These are phyloP conservation scores for Naja naja DNA, from an alignment of 2,113 vertebrate genomes.

Conservation along the genomic window DNA sequence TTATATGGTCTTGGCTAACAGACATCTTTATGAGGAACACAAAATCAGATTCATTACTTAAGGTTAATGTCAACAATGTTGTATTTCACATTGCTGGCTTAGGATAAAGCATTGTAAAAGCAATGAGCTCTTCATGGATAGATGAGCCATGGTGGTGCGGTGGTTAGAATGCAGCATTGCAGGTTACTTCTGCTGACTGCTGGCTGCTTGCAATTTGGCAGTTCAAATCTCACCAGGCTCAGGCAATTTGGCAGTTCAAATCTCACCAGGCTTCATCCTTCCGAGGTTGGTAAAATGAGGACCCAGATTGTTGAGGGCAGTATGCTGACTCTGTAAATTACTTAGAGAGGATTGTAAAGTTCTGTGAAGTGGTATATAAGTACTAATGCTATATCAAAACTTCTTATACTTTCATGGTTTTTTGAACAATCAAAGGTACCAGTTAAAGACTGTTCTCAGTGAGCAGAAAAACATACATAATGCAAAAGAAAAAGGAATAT, in stretches of 20 bases:
- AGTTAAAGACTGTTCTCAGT: constrained; percentile 13
- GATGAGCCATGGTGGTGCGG: too few species aligned
- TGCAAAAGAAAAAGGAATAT: background rate
- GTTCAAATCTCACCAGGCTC: too few species aligned
- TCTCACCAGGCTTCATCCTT: too few species aligned
- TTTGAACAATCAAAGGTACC: constrained; percentile 13
- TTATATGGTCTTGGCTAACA: constrained; percentile 13
- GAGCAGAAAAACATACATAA: constrained; percentile 4
- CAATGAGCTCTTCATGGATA: background rate
- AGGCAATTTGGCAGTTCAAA: too few species aligned
- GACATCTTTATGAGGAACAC: background rate
- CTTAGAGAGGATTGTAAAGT: too few species aligned
- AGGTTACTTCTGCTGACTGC: too few species aligned
- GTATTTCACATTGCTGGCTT: background rate
- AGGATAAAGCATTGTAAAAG: background rate
- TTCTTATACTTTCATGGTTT: background rate
- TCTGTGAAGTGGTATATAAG: too few species aligned
- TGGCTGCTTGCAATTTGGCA: too few species aligned
- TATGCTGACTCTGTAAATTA: too few species aligned
- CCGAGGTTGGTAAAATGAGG: too few species aligned
- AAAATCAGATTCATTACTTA: constrained; percentile 14
- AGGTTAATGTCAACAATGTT: background rate
- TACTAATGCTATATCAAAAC: background rate
- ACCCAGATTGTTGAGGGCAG: too few species aligned
- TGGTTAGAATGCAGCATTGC: too few species aligned